Percentiles rank a stretch among this genome's conserved stretches.
Evolutionary conservation across 2,113 vertebrate genomes (phyloP).

Genomic region (Atrichornis clamosus): DNA sequence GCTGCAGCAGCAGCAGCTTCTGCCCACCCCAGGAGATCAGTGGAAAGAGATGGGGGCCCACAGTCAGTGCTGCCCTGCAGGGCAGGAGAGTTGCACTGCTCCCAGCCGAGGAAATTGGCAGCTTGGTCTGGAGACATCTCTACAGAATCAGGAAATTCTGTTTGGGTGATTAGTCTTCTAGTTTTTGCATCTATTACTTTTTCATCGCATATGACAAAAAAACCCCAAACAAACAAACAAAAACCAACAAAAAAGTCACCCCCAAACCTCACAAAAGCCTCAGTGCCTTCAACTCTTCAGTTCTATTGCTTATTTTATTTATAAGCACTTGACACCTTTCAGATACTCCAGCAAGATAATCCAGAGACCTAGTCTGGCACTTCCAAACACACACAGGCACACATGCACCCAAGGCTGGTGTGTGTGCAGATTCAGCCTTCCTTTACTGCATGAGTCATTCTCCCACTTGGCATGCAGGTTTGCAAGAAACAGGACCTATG

Average conservation of each 20-base stretch:
- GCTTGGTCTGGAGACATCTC: background rate
- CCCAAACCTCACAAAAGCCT: background rate
- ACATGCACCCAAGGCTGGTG: background rate
- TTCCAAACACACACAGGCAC: background rate
- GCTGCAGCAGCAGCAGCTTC: background rate
- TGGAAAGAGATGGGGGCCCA: rapidly evolving
- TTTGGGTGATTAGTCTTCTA: background rate
- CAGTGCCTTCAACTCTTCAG: background rate
- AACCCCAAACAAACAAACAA: background rate
- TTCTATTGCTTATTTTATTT: background rate
- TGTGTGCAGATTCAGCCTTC: background rate
- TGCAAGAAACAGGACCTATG: background rate
- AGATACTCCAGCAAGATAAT: background rate
- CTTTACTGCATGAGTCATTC: background rate
- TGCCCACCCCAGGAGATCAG: background rate
- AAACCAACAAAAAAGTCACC: background rate
- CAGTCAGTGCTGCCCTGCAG: background rate
- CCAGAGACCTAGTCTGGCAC: background rate
- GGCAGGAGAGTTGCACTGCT: background rate
- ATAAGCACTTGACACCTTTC: background rate
- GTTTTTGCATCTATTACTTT: background rate
- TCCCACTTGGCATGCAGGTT: background rate
- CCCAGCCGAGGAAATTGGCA: background rate
- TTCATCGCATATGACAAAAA: background rate
- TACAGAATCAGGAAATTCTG: background rate